Base-by-base conservation (phyloP, 2,888 invertebrate species). In the Salpingus planirostris region DNA sequence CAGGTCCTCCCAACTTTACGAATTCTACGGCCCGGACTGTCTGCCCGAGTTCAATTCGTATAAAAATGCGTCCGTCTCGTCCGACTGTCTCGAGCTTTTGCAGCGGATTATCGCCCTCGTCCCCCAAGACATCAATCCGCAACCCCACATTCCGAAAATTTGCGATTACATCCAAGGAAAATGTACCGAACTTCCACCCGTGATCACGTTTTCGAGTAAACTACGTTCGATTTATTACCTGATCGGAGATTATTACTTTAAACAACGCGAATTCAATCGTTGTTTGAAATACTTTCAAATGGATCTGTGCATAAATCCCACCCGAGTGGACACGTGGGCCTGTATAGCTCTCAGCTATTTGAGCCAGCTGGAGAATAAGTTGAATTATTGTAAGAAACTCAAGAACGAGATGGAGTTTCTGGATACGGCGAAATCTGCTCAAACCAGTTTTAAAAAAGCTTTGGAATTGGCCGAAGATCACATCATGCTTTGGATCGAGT, bases 221-320 rank as follows among this genome's bases (percentile, higher is more conserved):
- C 54, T 60, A 52, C 73, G 75, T 21, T 80, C 83, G 30, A 77
- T 91, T 35, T 95, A 86, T 60, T 95, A 91, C 58, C 67, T 95
- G n/a, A 65, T 96, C 13, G 95, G 83, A 1, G 95, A 96, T 67
- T 89, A 82, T 63, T 83, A 91, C 63, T 90, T 93, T 55, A 95
- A 95, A 63, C 86, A 79, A 55, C 79, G 81, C 47, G 88, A 90
- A 46, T 77, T 73, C 45, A 65, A 67, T 14, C 43, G 55, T 55
- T 85, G 90, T 7, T 73, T 85, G 2, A 80, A 82, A 52, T 90
- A 81, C 61, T 93, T 90, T 58, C 71, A 80, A 32, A 67, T 82
- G 48, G 95, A 96, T 64, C 68, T 95, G 13, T 80, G 86, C 42
- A 71, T 87, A 15, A 84, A 85, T 62, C 84, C 80, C 1, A 67